Conservation (phyloP, 2,888 invertebrate genomes). For the Margaritifera margaritifera region DNA sequence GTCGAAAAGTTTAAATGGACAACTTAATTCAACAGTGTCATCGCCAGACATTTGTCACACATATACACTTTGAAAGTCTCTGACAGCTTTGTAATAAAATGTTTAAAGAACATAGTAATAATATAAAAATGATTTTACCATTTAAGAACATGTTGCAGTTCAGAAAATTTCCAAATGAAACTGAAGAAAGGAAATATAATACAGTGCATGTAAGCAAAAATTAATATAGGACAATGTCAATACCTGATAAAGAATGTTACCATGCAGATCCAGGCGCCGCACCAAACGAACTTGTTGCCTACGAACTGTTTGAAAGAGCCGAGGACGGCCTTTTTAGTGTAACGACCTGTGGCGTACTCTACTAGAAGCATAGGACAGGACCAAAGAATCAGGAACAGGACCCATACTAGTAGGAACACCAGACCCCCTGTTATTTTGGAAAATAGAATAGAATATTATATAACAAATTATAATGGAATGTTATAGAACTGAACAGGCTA, state of each 20-base stretch:
- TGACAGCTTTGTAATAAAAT: too few relatives aligned
- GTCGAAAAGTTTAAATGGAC: too few relatives aligned
- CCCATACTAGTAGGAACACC: conserved; percentile 65
- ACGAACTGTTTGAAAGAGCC: conserved; percentile 57
- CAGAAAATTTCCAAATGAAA: too few relatives aligned
- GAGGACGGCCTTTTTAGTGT: conserved; percentile 60
- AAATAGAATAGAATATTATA: neutral
- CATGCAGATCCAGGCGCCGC: conserved; percentile 64
- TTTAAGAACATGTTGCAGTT: too few relatives aligned
- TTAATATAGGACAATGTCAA: conserved; percentile 11
- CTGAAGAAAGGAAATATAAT: neutral
- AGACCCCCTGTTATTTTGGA: conserved; percentile 54
- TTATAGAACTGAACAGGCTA: too few relatives aligned
- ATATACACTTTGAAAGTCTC: too few relatives aligned
- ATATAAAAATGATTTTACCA: too few relatives aligned
- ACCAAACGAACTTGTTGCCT: conserved; percentile 61
- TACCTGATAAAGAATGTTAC: conserved; percentile 64
- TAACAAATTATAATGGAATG: too few relatives aligned
- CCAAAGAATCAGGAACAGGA: conserved; percentile 65
- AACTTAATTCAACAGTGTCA: too few relatives aligned
- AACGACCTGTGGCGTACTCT: conserved; percentile 67
- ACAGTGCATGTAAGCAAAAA: neutral
- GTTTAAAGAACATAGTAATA: too few relatives aligned
- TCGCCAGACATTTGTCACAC: too few relatives aligned
- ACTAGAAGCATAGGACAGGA: conserved; percentile 65